Conservation (phyloP, 2,797 vertebrate species). For the Amniataba percoides region DNA sequence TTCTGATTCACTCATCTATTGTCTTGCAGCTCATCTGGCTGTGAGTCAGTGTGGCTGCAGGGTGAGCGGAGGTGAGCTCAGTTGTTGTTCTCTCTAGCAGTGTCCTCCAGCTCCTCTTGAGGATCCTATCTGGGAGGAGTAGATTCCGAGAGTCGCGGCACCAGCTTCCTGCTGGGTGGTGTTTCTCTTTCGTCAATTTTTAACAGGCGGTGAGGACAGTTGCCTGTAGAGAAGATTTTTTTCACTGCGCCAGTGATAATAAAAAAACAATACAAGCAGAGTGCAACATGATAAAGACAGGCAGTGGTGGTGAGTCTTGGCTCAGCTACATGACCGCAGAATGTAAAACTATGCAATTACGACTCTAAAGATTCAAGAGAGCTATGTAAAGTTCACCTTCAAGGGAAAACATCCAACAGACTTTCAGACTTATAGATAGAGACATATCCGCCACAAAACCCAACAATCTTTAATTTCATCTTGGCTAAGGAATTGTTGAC, state of each 20-base stretch:
- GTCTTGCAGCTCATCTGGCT: background rate
- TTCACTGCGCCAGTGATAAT: background rate
- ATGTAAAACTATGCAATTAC: too few species aligned
- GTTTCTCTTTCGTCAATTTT: background rate
- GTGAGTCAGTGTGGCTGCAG: conserved; percentile 1
- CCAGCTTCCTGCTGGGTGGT: background rate
- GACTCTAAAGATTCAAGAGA: too few species aligned
- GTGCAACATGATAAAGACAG: too few species aligned
- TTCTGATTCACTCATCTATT: background rate
- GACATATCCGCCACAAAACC: too few species aligned
- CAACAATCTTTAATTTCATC: too few species aligned
- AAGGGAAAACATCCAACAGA: too few species aligned
- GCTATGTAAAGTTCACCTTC: too few species aligned
- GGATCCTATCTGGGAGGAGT: background rate
- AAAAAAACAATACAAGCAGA: background rate
- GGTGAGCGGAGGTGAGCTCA: background rate
- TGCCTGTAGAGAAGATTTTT: background rate
- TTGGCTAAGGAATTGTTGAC: too few species aligned
- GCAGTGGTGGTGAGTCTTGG: too few species aligned
- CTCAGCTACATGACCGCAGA: too few species aligned
- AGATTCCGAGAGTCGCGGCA: background rate
- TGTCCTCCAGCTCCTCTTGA: background rate
- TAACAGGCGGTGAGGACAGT: background rate
- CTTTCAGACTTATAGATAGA: too few species aligned
- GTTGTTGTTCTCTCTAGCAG: background rate